A percentile compares a stretch with the other conserved stretches of the same genome.
Evolutionary conservation across 2,113 vertebrate species (phyloP).

Genomic region (Pygoscelis antarcticus): DNA sequence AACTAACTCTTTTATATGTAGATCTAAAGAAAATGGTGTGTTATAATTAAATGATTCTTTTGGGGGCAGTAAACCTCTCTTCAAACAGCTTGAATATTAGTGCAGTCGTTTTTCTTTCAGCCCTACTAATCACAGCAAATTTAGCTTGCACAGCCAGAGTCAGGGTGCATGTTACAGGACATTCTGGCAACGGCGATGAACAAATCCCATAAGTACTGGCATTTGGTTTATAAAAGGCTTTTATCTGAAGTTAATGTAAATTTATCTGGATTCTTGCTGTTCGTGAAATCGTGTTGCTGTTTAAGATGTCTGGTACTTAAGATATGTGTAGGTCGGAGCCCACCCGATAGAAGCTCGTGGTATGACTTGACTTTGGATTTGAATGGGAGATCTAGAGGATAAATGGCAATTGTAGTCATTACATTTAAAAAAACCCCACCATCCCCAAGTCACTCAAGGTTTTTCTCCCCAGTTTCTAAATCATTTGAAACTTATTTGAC

Average conservation of each 20-base stretch:
- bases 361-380: background rate
- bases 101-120: slow-evolving; percentile 57
- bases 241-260: slow-evolving; percentile 22
- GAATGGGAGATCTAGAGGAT: background rate
- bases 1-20: slow-evolving; percentile 73
- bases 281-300: background rate
- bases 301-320: background rate
- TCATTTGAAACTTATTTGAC: background rate
- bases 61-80: slow-evolving; percentile 65
- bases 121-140: slow-evolving; percentile 66
- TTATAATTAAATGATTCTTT: slow-evolving; percentile 71
- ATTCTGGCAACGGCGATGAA: background rate
- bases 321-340: background rate
- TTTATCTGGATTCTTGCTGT: slow-evolving; percentile 22
- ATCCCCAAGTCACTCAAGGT: background rate
- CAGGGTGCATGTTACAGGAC: slow-evolving; percentile 35
- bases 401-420: background rate
- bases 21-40: slow-evolving; percentile 70
- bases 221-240: background rate
- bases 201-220: slow-evolving; percentile 3
- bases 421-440: background rate
- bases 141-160: slow-evolving; percentile 45
- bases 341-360: fast-evolving
- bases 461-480: background rate
- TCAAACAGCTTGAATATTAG: slow-evolving; percentile 71